Evolutionary conservation across 2,797 vertebrate species (phyloP).

Genomic region (Novumbra hubbsi): DNA sequence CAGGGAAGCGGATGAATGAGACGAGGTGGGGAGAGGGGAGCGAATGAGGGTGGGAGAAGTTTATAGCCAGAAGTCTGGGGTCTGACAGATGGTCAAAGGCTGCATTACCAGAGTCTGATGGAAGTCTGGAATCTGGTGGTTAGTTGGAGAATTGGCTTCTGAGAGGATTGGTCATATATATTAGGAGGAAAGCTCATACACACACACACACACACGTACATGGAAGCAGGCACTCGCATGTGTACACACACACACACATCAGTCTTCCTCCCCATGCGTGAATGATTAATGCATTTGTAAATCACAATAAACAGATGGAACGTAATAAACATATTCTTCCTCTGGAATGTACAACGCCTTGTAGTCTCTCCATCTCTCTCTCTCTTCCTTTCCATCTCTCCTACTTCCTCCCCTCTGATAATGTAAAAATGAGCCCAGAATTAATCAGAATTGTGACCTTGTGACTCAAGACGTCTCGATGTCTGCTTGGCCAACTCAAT

Average conservation of each 20-base stretch:
- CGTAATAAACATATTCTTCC: background rate
- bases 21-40: slow-evolving; percentile 45
- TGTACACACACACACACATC: no score
- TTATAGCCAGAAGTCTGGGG: slow-evolving; percentile 64
- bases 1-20: slow-evolving; percentile 70
- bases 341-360: background rate
- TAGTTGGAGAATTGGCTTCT: slow-evolving; percentile 69
- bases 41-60: slow-evolving; percentile 60
- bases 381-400: background rate
- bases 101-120: slow-evolving; percentile 68
- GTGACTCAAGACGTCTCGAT: slow-evolving; percentile 45
- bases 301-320: slow-evolving; percentile 51
- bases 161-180: slow-evolving; percentile 69
- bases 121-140: slow-evolving; percentile 69
- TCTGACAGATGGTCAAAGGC: slow-evolving; percentile 73
- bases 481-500: slow-evolving; percentile 68
- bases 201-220: no score
- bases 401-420: background rate
- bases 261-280: no score
- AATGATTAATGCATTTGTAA: no score
- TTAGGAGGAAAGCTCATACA: slow-evolving; percentile 60
- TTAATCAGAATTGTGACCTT: slow-evolving; percentile 70
- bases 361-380: background rate
- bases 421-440: slow-evolving; percentile 50
- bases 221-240: no score